These are phyloP conservation scores for Hermaeophaga mercurialis DNA, from an alignment of 2,888 invertebrate species.

Conservation along the genomic window DNA sequence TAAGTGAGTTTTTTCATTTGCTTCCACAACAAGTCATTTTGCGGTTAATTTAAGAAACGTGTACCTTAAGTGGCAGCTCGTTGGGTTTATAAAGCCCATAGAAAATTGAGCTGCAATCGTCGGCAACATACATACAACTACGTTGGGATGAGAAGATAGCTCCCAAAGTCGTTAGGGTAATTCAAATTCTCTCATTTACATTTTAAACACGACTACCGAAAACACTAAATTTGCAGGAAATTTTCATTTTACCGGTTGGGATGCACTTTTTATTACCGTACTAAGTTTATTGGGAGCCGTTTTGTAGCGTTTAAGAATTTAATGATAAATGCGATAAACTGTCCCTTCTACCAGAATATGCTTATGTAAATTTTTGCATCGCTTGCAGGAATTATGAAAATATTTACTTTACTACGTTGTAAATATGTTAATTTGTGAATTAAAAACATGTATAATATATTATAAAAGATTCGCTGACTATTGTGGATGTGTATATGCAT, in stretches of 20 bases:
- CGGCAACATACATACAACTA: constrained; percentile 5
- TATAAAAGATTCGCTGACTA: too few species aligned
- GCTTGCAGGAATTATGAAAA: too few species aligned
- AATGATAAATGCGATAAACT: background rate
- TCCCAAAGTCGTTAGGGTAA: constrained; percentile 7
- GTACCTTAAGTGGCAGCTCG: constrained; percentile 3
- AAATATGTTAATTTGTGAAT: too few species aligned
- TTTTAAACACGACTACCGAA: constrained; percentile 8
- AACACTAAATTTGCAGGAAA: constrained; percentile 4
- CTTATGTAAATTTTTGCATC: too few species aligned
- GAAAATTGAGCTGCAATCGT: constrained; percentile 6
- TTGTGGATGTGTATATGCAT: too few species aligned
- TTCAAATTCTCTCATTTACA: constrained; percentile 8
- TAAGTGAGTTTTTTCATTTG: background rate
- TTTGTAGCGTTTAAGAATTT: background rate
- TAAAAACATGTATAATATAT: too few species aligned
- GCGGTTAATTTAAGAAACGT: constrained; percentile 1
- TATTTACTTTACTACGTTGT: too few species aligned
- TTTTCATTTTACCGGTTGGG: constrained; percentile 4
- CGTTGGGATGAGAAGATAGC: constrained; percentile 7
- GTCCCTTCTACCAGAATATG: background rate
- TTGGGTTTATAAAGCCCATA: constrained; percentile 1
- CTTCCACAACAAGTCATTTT: background rate
- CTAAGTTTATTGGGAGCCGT: background rate
- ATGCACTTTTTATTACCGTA: constrained; percentile 4